Conservation (phyloP, 1,140 invertebrate species). For the Temnothorax longispinosus region DNA sequence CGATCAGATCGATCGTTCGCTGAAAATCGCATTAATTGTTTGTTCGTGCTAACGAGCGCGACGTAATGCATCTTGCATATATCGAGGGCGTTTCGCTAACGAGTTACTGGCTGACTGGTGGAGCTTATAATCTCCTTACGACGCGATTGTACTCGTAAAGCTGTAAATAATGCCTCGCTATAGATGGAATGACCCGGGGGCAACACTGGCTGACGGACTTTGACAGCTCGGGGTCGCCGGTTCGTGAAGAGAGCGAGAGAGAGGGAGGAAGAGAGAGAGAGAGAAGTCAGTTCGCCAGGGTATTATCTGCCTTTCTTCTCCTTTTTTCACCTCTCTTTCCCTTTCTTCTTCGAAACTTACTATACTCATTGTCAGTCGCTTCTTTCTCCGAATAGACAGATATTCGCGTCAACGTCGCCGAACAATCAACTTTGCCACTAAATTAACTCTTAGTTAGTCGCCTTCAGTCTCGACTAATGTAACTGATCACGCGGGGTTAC, state of each 20-base stretch:
- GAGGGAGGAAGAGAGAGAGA: slow-evolving; percentile 73
- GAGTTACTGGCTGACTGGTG: background rate
- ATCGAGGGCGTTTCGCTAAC: background rate
- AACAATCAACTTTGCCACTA: background rate
- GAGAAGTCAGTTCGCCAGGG: slow-evolving; percentile 44
- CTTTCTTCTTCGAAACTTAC: background rate
- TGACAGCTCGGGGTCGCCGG: slow-evolving; percentile 81
- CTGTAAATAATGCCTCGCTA: slow-evolving; percentile 72
- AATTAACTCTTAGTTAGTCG: slow-evolving; percentile 8
- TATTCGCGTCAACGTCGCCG: background rate
- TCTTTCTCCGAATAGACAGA: slow-evolving; percentile 11
- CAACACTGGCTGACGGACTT: slow-evolving; percentile 79
- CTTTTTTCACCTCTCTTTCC: slow-evolving; percentile 58
- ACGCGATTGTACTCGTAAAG: slow-evolving; percentile 25
- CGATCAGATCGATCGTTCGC: background rate
- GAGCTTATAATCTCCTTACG: slow-evolving; percentile 47
- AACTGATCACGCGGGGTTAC: background rate
- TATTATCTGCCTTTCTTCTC: slow-evolving; percentile 49
- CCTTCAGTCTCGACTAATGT: background rate
- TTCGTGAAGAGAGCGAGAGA: slow-evolving; percentile 45
- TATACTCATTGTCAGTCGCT: background rate
- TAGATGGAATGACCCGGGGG: slow-evolving; percentile 78
- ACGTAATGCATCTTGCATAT: background rate
- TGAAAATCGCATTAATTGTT: slow-evolving; percentile 11
- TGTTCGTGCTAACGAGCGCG: slow-evolving; percentile 17